Evolutionary conservation across 2,888 invertebrate species (phyloP), one percentile per base, ranked within the genome.

Genomic region (Anodontia alba): DNA sequence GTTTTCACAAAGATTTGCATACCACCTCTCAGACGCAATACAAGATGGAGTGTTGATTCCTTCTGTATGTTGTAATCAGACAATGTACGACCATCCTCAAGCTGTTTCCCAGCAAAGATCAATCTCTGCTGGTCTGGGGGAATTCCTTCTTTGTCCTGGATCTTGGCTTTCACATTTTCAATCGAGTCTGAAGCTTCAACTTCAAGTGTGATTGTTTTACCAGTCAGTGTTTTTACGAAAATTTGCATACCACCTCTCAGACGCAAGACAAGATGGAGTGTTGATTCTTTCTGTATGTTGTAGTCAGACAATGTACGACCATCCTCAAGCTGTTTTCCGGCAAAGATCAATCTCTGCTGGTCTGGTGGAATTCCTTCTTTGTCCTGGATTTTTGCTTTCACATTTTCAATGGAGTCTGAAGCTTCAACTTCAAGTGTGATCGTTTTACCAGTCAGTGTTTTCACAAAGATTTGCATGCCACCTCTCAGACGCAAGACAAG

Each of bases 41-140:
- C 98, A 95, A 95, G 89, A 95, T 98, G 98, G 86, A 99, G 96
- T 20, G 98, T 99, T 0, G 98, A 98, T 95, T 98, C 98, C 94
- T 98, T 98, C 95, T 98, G 98, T 93, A 98, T 98, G 95, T 98
- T 98, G 95, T 98, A 98, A 94, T 99, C 98, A 0, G 97, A 97
- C 43, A 99, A 95, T 1, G 98, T 98, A 75, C 98, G 96, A 3
- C 98, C 98, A 96, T 99, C 98, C 95, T 98, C 98, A 93, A 99
- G 95, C 95, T 99, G 99, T 95, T 98, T 98, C 78, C 98, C 98
- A 90, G 98, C 98, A 95, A 98, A 98, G 95, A 98, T 98, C 94
- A 98, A 95, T 93, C 97, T 96, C 95, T 97, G 97, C 95, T 97
- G 97, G 95, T 97, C 97, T 80, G 96, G 96, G 1, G 96, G 96